Evolutionary conservation across 2,888 invertebrate genomes (phyloP).

Genomic region (Pomacea canaliculata): DNA sequence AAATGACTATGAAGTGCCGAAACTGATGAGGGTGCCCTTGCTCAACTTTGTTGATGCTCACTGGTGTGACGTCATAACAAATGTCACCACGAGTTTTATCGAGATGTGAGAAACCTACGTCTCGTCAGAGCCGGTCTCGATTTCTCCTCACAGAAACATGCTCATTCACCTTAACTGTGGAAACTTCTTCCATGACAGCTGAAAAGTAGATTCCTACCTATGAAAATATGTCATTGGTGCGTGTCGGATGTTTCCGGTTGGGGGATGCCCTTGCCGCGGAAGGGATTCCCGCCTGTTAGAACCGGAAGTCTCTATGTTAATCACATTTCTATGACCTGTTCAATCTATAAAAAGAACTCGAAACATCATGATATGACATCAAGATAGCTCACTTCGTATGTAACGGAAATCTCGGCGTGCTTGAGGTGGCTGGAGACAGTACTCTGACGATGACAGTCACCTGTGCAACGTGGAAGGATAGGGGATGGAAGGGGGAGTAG

Average conservation of each 20-base stretch:
- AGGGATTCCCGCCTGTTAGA: conserved; percentile 45
- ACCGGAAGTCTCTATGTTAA: conserved; percentile 33
- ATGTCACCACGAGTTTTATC: conserved; percentile 40
- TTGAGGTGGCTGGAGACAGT: too few relatives aligned
- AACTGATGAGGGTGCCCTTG: conserved; percentile 40
- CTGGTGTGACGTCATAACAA: conserved; percentile 55
- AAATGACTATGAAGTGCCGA: conserved; percentile 18
- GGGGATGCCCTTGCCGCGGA: conserved; percentile 41
- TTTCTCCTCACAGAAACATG: conserved; percentile 16
- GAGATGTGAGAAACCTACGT: conserved; percentile 22
- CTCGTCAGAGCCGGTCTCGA: conserved; percentile 10
- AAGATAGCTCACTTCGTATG: too few relatives aligned
- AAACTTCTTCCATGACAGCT: conserved; percentile 11
- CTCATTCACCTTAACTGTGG: conserved; percentile 13
- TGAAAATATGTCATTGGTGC: conserved; percentile 34
- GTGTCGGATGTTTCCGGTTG: conserved; percentile 44
- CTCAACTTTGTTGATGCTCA: conserved; percentile 60
- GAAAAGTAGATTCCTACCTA: conserved; percentile 14
- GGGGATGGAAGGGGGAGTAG: background rate
- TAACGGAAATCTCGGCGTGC: too few relatives aligned
- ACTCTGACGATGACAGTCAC: background rate
- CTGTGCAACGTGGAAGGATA: background rate
- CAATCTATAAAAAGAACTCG: conserved; percentile 1
- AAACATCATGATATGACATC: background rate
- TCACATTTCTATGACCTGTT: background rate